A percentile compares a stretch with the other conserved stretches of the same genome.
Conservation (phyloP, 2,113 vertebrate species). For the Excalfactoria chinensis region DNA sequence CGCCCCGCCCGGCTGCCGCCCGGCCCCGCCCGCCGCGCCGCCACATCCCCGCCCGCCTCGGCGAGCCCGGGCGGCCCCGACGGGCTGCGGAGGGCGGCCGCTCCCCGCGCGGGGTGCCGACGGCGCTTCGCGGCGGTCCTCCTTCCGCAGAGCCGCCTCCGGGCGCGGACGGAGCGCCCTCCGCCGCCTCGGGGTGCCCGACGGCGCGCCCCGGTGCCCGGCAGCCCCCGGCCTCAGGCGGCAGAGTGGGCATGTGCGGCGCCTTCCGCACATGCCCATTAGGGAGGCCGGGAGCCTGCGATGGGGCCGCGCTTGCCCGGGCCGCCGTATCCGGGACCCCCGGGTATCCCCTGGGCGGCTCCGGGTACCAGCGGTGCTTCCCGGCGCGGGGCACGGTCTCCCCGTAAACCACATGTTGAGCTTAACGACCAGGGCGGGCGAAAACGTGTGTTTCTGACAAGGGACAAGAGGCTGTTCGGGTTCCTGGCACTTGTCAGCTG, state of each 20-base stretch:
- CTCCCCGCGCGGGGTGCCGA: too few relatives aligned
- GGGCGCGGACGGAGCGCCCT: not conserved
- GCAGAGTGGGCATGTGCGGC: too few relatives aligned
- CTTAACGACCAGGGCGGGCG: not conserved
- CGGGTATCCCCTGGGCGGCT: too few relatives aligned
- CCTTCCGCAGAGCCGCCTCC: too few relatives aligned
- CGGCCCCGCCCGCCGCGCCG: not conserved
- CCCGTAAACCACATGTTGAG: rapidly evolving
- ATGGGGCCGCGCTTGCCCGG: not conserved
- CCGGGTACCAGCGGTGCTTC: too few relatives aligned
- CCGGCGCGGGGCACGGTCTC: not conserved
- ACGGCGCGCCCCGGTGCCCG: slow-evolving; percentile 27
- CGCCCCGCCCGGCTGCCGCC: not conserved
- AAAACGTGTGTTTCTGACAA: not conserved
- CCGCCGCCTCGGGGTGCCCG: slow-evolving; percentile 23
- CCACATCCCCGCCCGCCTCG: not conserved
- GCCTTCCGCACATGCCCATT: slow-evolving; percentile 52
- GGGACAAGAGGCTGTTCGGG: too few relatives aligned
- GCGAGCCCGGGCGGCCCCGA: not conserved
- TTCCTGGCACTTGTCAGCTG: rapidly evolving
- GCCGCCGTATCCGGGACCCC: not conserved
- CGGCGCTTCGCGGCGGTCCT: too few relatives aligned
- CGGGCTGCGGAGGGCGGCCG: not conserved
- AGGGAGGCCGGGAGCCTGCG: not conserved
- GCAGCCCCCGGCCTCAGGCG: not conserved